Base-by-base conservation (phyloP, 2,888 invertebrate genomes). In the Aproaerema taeniolella region DNA sequence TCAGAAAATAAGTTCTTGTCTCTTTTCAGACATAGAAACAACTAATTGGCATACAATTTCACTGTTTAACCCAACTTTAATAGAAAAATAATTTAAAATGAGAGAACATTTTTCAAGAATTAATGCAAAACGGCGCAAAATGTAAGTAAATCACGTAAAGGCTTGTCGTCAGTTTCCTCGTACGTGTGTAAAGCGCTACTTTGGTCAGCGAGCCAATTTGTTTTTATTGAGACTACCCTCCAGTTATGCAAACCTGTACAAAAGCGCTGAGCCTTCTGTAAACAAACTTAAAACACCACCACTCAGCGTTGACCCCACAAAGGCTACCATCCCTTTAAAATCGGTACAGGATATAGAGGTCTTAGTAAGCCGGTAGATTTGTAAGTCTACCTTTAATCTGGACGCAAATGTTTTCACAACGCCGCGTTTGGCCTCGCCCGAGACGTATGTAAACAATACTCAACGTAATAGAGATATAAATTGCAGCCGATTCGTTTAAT, bases 191-290 rank as follows among this genome's bases (percentile, higher is more conserved):
- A 80, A 71, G 80, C 67, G 64, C 69, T 61, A 66, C 76, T 77
- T 67, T 68, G 79, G 76, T 74, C 78, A 73, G 77, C 71, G 69
- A 69, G 76, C 79, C 83, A 82, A 85, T 85, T 82, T 85, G 77
- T 85, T 85, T 83, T 85, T 85, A 85, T 85, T 80, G 81, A 80
- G 81, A 82, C 82, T 82, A 80, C 82, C 83, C 83, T 71, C 75
- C 68, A 76, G 76, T 82, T 82, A 82, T 83, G 83, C 81, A 82
- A 82, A 83, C 79, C 79, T 74, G 74, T 72, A 71, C 73, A 78
- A 80, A 82, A 42, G 78, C 73, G 79, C 79, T 77, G 78, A 82
- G 72, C 70, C 64, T 62, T 71, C 68, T 80, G 81, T 82, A 85
- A 85, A 83, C 83, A 82, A 79, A 77, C 76, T 69, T 67, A 62